Percentiles rank a stretch among this genome's conserved stretches.
Conservation (phyloP, 2,113 vertebrate species). For the Salvelinus sp. region DNA sequence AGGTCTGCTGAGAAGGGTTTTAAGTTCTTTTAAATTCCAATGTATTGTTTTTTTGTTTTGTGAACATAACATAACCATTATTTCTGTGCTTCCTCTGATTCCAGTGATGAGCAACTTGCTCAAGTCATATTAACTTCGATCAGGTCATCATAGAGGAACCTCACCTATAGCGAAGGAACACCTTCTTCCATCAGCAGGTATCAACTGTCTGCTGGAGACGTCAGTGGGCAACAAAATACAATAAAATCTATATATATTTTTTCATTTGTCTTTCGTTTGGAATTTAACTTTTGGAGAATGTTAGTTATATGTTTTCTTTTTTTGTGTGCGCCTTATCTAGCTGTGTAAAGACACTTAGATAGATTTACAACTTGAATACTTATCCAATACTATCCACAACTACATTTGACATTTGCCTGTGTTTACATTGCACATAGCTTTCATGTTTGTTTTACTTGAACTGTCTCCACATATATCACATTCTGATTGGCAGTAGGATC, state of each 20-base stretch:
- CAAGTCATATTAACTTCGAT: constrained; percentile 40
- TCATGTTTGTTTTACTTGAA: too few species aligned
- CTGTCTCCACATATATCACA: too few species aligned
- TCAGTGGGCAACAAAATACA: neutral
- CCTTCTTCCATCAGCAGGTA: neutral
- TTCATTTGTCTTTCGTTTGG: neutral
- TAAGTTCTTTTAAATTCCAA: neutral
- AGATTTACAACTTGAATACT: constrained; percentile 1
- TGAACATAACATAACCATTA: neutral
- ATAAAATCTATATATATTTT: neutral
- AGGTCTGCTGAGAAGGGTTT: too few species aligned
- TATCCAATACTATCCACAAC: too few species aligned
- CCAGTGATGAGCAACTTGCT: constrained; percentile 71
- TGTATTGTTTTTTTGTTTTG: neutral
- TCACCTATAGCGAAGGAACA: neutral
- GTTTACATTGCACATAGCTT: too few species aligned
- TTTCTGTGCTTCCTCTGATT: constrained; percentile 10
- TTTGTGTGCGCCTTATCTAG: neutral
- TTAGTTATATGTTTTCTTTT: neutral
- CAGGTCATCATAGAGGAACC: neutral
- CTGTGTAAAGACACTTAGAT: neutral
- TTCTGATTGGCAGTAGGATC: too few species aligned
- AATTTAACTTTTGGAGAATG: neutral
- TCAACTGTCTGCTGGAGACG: neutral
- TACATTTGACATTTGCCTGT: too few species aligned